phyloP scores from a whole-genome alignment of 1,140 invertebrate species.

The Drosophila yakuba region DNA sequence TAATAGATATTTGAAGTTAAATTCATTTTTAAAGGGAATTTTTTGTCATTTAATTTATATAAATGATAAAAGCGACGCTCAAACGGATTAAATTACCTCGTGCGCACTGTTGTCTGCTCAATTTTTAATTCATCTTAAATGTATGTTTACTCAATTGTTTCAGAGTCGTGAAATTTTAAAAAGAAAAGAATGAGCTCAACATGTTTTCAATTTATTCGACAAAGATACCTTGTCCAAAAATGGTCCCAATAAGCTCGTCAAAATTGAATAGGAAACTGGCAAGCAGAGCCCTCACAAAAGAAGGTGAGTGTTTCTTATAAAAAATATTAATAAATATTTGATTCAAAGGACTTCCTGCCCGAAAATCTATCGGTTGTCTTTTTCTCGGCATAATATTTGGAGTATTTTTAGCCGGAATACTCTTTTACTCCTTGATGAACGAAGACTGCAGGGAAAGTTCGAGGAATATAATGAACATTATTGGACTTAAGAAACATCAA shows the following conservation, averaged over 20 bases:
- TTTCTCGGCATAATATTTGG: constrained; percentile 4
- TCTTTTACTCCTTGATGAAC: constrained; percentile 9
- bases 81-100: constrained; percentile 1
- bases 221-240: constrained; percentile 10
- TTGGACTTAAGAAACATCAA: background rate
- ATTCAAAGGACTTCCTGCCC: constrained; percentile 1
- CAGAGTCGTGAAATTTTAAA: background rate
- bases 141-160: constrained; percentile 30
- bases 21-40: background rate
- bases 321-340: background rate
- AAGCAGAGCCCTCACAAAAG: background rate
- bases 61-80: too few relatives aligned
- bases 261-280: constrained; percentile 19
- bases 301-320: constrained; percentile 12
- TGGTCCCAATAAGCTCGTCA: constrained; percentile 23
- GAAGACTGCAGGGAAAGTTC: background rate
- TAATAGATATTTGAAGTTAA: too few relatives aligned
- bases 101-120: background rate
- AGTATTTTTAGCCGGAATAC: constrained; percentile 23
- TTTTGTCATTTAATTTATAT: background rate
- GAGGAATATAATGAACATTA: background rate
- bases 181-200: background rate
- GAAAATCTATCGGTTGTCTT: background rate
- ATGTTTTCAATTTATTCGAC: constrained; percentile 5
- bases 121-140: constrained; percentile 8